Conservation (phyloP, 1,140 invertebrate species). For the Drosophila mojavensis region DNA sequence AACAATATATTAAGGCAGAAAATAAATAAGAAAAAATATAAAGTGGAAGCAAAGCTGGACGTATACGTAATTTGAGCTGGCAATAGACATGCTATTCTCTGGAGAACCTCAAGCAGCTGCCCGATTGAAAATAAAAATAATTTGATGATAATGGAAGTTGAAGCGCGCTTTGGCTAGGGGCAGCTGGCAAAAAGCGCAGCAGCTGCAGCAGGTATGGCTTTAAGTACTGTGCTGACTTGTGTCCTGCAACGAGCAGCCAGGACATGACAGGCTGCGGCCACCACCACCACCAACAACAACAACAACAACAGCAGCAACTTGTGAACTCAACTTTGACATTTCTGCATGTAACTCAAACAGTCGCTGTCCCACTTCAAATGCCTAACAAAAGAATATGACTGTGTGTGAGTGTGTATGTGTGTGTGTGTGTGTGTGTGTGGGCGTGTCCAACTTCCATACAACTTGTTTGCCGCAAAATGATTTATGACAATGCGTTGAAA, state of each 20-base stretch:
- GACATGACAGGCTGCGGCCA: constrained; percentile 38
- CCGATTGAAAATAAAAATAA: constrained; percentile 21
- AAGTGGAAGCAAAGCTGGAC: constrained; percentile 32
- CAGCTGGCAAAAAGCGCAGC: not conserved
- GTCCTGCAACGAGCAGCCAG: constrained; percentile 14
- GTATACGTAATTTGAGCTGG: constrained; percentile 57
- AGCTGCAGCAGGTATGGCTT: constrained; percentile 1
- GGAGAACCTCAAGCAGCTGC: constrained; percentile 5
- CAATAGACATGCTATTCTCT: not conserved
- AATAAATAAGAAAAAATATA: not conserved
- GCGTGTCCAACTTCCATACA: constrained; percentile 43
- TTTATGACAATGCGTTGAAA: constrained; percentile 77
- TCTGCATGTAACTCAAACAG: constrained; percentile 33
- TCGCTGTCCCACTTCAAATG: constrained; percentile 24
- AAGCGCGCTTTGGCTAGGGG: constrained; percentile 13
- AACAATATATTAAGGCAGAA: constrained; percentile 30
- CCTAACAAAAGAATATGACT: constrained; percentile 19
- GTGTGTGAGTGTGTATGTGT: constrained; percentile 16
- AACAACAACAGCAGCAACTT: constrained; percentile 13
- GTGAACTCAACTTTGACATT: constrained; percentile 65
- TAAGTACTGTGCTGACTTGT: constrained; percentile 2
- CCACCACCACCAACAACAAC: constrained; percentile 9
- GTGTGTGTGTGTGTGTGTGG: constrained; percentile 23
- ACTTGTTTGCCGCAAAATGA: constrained; percentile 77
- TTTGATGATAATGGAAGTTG: constrained; percentile 24